Evolutionary conservation across 2,888 invertebrate species (phyloP).

Genomic region (Fabriciana adippe): DNA sequence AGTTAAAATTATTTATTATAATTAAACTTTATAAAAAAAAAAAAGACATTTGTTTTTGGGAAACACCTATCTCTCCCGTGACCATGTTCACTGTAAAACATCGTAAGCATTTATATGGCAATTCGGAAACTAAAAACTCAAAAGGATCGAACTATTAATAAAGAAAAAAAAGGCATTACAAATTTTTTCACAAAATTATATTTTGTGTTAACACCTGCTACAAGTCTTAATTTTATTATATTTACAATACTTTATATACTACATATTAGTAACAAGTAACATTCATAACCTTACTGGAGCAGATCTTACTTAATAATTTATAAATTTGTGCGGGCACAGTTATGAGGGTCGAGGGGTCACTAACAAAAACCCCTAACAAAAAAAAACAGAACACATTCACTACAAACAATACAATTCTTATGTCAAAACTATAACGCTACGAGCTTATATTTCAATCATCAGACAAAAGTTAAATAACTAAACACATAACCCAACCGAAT

Average conservation of each 20-base stretch:
- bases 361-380: background rate
- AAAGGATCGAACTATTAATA: background rate
- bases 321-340: conserved; percentile 27
- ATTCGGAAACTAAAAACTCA: too few species aligned
- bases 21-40: too few species aligned
- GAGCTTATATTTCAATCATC: too few species aligned
- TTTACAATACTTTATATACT: conserved; percentile 81
- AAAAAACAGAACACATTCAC: background rate
- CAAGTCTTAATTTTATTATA: conserved; percentile 77
- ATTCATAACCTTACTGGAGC: conserved; percentile 80
- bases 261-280: conserved; percentile 83
- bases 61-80: too few species aligned
- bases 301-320: conserved; percentile 75
- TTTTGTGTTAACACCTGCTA: conserved; percentile 84
- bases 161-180: conserved; percentile 52
- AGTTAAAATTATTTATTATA: too few species aligned
- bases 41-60: too few species aligned
- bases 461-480: too few species aligned
- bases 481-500: too few species aligned
- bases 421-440: too few species aligned
- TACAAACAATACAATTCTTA: too few species aligned
- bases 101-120: too few species aligned
- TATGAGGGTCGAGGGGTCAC: background rate
- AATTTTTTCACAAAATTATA: conserved; percentile 82
- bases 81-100: too few species aligned